These are phyloP conservation scores for Drosophila kanapiae DNA, from an alignment of 1,140 invertebrate species.

Conservation along the genomic window DNA sequence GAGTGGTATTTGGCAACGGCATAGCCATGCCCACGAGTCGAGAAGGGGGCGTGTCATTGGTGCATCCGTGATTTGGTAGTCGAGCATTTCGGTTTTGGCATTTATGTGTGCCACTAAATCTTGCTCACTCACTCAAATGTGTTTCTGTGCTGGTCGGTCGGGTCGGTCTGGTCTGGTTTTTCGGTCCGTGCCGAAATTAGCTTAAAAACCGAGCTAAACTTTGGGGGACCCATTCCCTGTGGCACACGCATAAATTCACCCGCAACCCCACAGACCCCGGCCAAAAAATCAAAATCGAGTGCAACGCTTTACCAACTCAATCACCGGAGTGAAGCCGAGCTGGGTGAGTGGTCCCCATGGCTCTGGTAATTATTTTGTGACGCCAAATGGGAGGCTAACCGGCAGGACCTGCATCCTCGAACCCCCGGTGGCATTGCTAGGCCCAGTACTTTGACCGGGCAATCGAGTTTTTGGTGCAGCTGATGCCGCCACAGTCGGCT, in stretches of 20 bases:
- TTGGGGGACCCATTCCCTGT: slow-evolving; percentile 43
- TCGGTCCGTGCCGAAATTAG: slow-evolving; percentile 63
- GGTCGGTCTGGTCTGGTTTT: slow-evolving; percentile 10
- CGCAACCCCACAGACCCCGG: neutral
- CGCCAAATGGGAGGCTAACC: slow-evolving; percentile 53
- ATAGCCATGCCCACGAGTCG: slow-evolving; percentile 21
- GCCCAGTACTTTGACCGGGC: slow-evolving; percentile 41
- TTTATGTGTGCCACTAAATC: slow-evolving; percentile 79
- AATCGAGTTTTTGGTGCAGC: slow-evolving; percentile 82
- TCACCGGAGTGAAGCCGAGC: slow-evolving; percentile 51
- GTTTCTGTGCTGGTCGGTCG: slow-evolving; percentile 9
- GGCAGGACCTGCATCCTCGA: slow-evolving; percentile 17
- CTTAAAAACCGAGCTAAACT: slow-evolving; percentile 75
- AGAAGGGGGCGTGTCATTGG: slow-evolving; percentile 66
- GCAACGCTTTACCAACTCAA: slow-evolving; percentile 81
- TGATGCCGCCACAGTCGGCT: slow-evolving; percentile 77
- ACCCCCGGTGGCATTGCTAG: slow-evolving; percentile 18
- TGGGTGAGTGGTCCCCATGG: slow-evolving; percentile 44
- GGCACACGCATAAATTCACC: slow-evolving; percentile 67
- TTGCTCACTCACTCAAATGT: slow-evolving; percentile 77
- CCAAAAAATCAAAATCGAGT: slow-evolving; percentile 77
- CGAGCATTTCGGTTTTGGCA: slow-evolving; percentile 78
- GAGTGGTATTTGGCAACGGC: neutral
- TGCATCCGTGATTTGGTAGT: slow-evolving; percentile 72
- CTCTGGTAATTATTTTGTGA: slow-evolving; percentile 83